Base-by-base conservation (phyloP, 1,140 invertebrate species). In the Drosophila virilis region DNA sequence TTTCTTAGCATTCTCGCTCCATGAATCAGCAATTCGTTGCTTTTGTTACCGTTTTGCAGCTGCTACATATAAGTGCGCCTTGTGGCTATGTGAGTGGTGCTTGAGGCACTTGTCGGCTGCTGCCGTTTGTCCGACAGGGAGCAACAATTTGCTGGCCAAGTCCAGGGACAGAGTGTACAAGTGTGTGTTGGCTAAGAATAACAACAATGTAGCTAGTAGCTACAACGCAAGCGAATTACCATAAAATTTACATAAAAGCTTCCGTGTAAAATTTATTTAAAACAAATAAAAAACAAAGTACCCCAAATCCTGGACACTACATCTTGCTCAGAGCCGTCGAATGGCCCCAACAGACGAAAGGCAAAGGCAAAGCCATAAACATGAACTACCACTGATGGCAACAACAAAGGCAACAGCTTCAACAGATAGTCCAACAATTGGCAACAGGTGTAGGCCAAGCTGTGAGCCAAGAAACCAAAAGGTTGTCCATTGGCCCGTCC, bases 211-310 rank as follows among this genome's bases (percentile, higher is more conserved):
- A 45, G 48, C 57, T 46, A 22, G 17, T 40, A 43, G 50, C 74
- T 37, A 66, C 22, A 43, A 32, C 58, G 57, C 59, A 40, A 22
- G 59, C 77, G 69, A 88, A 89, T 88, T 89, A 83, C 79, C 86
- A 90, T 90, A 90, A 82, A 82, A 90, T 90, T 82, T 86, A 80
- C 86, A 90, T 90, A 86, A 90, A 80, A 90, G 77, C 77, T 86
- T 83, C 77, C 81, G 79, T 90, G 77, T 86, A 83, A 78, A 86
- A 90, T 90, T 90, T 90, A 90, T 86, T 90, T 90, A 86, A 83
- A 90, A 90, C 62, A 80, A 85, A 85, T 84, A 84, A 69, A 74
- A 86, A 74, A 40, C 50, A 72, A 79, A 70, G 52, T 79, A 48
- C 61, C 60, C 59, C 60, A 74, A 80, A 80, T 85, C 74, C 74